Percentiles rank a stretch among this genome's conserved stretches.
phyloP scores from a whole-genome alignment of 2,113 vertebrate genomes.

The Ageneiosus marmoratus region DNA sequence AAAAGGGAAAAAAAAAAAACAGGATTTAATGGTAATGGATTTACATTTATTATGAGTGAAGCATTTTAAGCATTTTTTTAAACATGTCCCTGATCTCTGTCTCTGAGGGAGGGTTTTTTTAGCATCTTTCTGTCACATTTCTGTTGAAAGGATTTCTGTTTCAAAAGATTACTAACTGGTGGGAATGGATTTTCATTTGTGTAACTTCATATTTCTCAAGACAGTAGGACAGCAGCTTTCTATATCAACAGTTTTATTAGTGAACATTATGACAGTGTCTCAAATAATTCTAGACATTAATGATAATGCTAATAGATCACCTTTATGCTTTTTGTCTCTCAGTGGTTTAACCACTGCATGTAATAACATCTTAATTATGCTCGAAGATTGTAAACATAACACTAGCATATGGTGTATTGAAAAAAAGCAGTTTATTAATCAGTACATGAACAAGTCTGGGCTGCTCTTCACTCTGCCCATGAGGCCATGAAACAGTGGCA shows the following conservation, averaged over 20 bases:
- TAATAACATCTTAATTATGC: not conserved
- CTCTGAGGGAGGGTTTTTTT: too few relatives aligned
- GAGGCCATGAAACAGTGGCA: constrained; percentile 34
- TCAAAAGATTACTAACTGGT: not conserved
- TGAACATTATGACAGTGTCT: not conserved
- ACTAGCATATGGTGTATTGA: not conserved
- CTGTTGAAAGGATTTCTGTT: not conserved
- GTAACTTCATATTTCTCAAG: not conserved
- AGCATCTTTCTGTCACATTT: not conserved
- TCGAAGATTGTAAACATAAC: not conserved
- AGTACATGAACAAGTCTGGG: constrained; percentile 9
- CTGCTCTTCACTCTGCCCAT: constrained; percentile 45
- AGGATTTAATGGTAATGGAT: not conserved
- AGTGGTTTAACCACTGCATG: not conserved
- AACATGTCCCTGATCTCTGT: not conserved
- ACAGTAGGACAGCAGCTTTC: not conserved
- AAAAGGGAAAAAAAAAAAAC: too few relatives aligned
- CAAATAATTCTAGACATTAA: not conserved
- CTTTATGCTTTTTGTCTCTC: not conserved
- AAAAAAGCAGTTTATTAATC: not conserved
- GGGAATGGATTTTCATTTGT: not conserved
- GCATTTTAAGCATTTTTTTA: not conserved
- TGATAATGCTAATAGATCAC: not conserved
- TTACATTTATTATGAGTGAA: not conserved
- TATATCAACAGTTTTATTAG: not conserved